Conservation (phyloP, 2,888 invertebrate species). For the Sisyra terminalis region DNA sequence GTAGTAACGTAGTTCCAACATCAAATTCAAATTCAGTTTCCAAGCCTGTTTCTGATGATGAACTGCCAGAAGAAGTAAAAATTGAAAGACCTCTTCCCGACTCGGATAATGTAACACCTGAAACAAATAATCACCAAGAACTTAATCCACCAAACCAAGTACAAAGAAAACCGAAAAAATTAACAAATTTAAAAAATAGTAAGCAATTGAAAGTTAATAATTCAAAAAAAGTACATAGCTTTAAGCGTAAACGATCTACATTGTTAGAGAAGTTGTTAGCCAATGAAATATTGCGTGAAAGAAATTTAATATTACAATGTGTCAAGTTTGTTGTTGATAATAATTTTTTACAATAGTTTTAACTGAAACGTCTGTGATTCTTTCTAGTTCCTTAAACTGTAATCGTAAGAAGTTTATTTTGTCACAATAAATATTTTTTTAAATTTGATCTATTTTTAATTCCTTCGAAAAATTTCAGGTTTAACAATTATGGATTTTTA, state of each 20-base stretch:
- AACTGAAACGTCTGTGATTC: too few relatives aligned
- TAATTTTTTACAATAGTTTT: too few relatives aligned
- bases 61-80: slow-evolving; percentile 33
- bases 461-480: too few relatives aligned
- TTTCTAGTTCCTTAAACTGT: too few relatives aligned
- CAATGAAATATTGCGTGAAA: slow-evolving; percentile 66
- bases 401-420: too few relatives aligned
- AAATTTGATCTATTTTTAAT: too few relatives aligned
- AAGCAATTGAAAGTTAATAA: slow-evolving; percentile 14
- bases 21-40: background rate
- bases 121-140: slow-evolving; percentile 16
- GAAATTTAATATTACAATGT: too few relatives aligned
- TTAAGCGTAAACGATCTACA: slow-evolving; percentile 20
- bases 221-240: slow-evolving; percentile 8
- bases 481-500: too few relatives aligned
- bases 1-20: slow-evolving; percentile 9
- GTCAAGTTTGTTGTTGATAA: too few relatives aligned
- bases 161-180: slow-evolving; percentile 13
- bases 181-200: slow-evolving; percentile 8
- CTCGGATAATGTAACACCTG: slow-evolving; percentile 11
- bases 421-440: too few relatives aligned
- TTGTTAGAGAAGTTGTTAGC: slow-evolving; percentile 55
- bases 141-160: slow-evolving; percentile 10
- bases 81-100: slow-evolving; percentile 21
- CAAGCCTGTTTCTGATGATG: slow-evolving; percentile 24